Evolutionary conservation across 1,140 invertebrate genomes (phyloP), one percentile per base, ranked within the genome.

Genomic region (Caligus rogercresseyi): DNA sequence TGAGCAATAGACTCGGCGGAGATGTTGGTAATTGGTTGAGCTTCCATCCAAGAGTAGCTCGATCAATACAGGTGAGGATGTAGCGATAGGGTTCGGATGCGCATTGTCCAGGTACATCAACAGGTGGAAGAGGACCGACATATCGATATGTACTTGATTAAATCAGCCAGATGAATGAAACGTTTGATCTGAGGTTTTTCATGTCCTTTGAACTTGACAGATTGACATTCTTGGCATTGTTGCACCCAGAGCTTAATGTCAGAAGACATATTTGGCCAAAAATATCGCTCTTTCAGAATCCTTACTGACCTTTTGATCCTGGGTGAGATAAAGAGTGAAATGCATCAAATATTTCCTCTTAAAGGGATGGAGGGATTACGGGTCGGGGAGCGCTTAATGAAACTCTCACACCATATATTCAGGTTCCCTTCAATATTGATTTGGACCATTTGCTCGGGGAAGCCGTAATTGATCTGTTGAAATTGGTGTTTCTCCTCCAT

Each of bases 51-150:
- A 16, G 2, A 2, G 65, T 65, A 1, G 25, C 3, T 14, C 64
- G 25, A 25, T 59, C 64, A 16, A 61, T 58, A 61, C 64, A 66
- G 2, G 64, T 66, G 3, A 23, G 16, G 18, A 52, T 52, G 20
- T 66, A 65, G 3, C 16, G 18, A 65, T 2, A 3, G 14, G 31
- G n/a, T 4, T 13, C 15, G 13, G 25, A n/a, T n/a, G 11, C 19
- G 3, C 24, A 4, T 23, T 14, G 23, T 11, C 21, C 18, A 19
- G 58, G 64, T 1, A 24, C 2, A 18, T 16, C 23, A 24, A 20
- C 24, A 18, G 16, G 26, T 16, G 64, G 64, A 1, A 65, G 51
- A 51, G 26, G 64, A 19, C 64, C 64, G 18, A 65, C 64, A 66
- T 66, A 23, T 65, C 43, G 15, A 65, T 65, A 54, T 66, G 59